These are phyloP conservation scores for Halcyon smyrnensis DNA, from an alignment of 2,797 vertebrate species.

Conservation along the genomic window DNA sequence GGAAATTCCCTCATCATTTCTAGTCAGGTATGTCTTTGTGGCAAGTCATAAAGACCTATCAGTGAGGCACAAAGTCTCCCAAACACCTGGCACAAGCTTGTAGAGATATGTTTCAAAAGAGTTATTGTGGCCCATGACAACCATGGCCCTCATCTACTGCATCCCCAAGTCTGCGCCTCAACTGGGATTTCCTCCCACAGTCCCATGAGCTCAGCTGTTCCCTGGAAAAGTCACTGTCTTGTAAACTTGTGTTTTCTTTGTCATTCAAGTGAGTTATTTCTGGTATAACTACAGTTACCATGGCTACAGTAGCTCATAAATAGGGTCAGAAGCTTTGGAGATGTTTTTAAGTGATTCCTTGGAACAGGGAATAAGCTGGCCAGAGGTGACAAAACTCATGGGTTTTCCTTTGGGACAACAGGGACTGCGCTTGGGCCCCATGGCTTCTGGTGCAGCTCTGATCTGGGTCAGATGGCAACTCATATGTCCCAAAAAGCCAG, in stretches of 20 bases:
- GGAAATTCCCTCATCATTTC: neutral
- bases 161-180: neutral
- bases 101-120: neutral
- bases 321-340: slow-evolving; percentile 54
- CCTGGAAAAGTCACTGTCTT: slow-evolving; percentile 44
- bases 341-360: slow-evolving; percentile 11
- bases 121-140: neutral
- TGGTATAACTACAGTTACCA: slow-evolving; percentile 56
- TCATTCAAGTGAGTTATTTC: slow-evolving; percentile 55
- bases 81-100: neutral
- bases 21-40: neutral
- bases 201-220: slow-evolving; percentile 17
- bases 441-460: neutral
- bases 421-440: neutral
- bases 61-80: neutral
- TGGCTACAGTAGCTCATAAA: slow-evolving; percentile 57
- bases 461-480: accelerated
- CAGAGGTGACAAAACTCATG: neutral
- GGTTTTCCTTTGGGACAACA: neutral
- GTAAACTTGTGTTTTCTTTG: slow-evolving; percentile 63
- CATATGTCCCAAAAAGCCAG: neutral
- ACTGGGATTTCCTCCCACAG: slow-evolving; percentile 46
- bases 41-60: neutral
- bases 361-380: neutral
- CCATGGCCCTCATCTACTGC: neutral